Conservation (phyloP, 2,888 invertebrate species). For the Uloborus plumipes region DNA sequence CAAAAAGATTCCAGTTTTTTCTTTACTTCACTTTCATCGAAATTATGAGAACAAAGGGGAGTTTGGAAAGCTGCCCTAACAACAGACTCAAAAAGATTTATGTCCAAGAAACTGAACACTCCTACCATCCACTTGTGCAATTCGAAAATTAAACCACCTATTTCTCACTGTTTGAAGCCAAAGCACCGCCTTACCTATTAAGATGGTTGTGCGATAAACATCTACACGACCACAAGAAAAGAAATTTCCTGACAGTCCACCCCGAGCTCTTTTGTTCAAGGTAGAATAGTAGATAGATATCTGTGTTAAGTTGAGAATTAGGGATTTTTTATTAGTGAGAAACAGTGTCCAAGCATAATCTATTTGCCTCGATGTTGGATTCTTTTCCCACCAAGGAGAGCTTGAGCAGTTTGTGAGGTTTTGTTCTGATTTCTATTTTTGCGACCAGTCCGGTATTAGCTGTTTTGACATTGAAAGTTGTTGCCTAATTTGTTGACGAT, state of each 20-base stretch:
- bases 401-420: too few relatives aligned
- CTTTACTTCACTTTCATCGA: too few relatives aligned
- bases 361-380: too few relatives aligned
- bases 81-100: too few relatives aligned
- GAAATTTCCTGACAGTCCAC: conserved; percentile 12
- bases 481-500: too few relatives aligned
- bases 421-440: too few relatives aligned
- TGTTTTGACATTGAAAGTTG: too few relatives aligned
- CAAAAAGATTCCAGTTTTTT: too few relatives aligned
- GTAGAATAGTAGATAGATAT: conserved; percentile 28
- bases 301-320: conserved; percentile 19
- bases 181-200: conserved; percentile 57
- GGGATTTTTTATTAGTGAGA: conserved; percentile 13
- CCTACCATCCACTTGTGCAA: background rate
- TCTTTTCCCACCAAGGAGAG: too few relatives aligned
- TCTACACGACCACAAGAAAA: conserved; percentile 16
- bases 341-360: too few relatives aligned
- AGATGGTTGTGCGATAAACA: conserved; percentile 46
- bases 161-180: conserved; percentile 42
- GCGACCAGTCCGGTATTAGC: too few relatives aligned
- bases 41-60: background rate
- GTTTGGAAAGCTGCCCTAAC: conserved; percentile 1
- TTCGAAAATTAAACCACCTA: conserved; percentile 36
- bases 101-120: too few relatives aligned
- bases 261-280: conserved; percentile 33